Conservation (phyloP, 2,888 invertebrate genomes). For the Synergus japonicus region DNA sequence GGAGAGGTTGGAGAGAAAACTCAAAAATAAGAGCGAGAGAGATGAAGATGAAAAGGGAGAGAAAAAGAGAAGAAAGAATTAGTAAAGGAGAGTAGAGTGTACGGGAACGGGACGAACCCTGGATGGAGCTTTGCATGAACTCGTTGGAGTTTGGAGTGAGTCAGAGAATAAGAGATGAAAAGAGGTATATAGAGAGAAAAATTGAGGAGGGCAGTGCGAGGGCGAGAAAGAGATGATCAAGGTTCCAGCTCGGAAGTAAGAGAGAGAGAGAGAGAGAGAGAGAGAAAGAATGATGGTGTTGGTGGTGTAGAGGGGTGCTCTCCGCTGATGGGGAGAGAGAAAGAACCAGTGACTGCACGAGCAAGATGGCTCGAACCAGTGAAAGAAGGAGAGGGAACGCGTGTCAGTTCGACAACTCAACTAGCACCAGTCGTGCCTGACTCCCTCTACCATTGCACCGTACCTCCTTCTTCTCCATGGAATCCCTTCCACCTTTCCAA, state of each 20-base stretch:
- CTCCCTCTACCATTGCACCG: slow-evolving; percentile 59
- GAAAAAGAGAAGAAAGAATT: slow-evolving; percentile 51
- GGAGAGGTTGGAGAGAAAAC: slow-evolving; percentile 61
- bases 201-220: slow-evolving; percentile 39
- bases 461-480: slow-evolving; percentile 50
- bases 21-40: slow-evolving; percentile 59
- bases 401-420: slow-evolving; percentile 78
- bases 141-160: slow-evolving; percentile 4
- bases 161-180: slow-evolving; percentile 22
- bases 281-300: slow-evolving; percentile 17
- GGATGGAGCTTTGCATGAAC: slow-evolving; percentile 31
- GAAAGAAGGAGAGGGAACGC: slow-evolving; percentile 64
- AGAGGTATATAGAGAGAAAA: slow-evolving; percentile 42
- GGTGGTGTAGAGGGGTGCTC: slow-evolving; percentile 49
- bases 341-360: slow-evolving; percentile 50
- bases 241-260: slow-evolving; percentile 43
- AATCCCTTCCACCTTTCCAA: slow-evolving; percentile 39
- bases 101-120: slow-evolving; percentile 47
- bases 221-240: slow-evolving; percentile 43
- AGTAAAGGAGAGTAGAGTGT: slow-evolving; percentile 44
- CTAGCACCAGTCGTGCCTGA: slow-evolving; percentile 74
- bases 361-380: slow-evolving; percentile 46
- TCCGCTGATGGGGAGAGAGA: slow-evolving; percentile 58
- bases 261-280: slow-evolving; percentile 12
- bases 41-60: slow-evolving; percentile 55